Conservation (phyloP, 2,888 invertebrate species). For the Aporophyla nigra region DNA sequence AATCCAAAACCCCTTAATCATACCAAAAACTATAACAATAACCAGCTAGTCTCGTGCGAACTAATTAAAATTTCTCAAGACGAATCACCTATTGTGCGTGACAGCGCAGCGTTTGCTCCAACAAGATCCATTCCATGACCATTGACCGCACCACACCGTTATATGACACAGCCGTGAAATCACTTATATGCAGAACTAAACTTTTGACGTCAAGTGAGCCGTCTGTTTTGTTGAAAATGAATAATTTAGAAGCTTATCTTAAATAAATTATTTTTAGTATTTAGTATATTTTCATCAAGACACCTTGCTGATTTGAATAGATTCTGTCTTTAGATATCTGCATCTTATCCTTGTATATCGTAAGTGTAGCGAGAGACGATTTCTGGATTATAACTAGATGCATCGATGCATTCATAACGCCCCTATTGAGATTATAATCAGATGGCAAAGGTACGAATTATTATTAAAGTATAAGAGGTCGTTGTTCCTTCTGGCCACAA, state of each 20-base stretch:
- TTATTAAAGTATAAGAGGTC: conserved; percentile 2
- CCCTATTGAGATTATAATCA: background rate
- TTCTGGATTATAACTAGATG: conserved; percentile 19
- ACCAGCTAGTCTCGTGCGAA: conserved; percentile 75
- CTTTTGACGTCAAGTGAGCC: conserved; percentile 41
- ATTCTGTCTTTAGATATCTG: conserved; percentile 19
- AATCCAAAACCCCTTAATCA: conserved; percentile 56
- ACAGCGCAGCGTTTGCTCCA: conserved; percentile 70
- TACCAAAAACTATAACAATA: conserved; percentile 52
- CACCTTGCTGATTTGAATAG: conserved; percentile 25
- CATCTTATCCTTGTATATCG: conserved; percentile 7
- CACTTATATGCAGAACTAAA: conserved; percentile 65
- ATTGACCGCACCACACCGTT: conserved; percentile 75
- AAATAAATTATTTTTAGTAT: conserved; percentile 9
- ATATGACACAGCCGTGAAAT: conserved; percentile 69
- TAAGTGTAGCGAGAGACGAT: background rate
- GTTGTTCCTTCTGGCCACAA: conserved; percentile 31
- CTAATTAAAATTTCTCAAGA: conserved; percentile 78
- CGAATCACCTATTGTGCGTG: conserved; percentile 81
- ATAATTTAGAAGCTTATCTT: conserved; percentile 31
- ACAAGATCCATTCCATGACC: conserved; percentile 73
- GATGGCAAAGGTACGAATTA: conserved; percentile 2
- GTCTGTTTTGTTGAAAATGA: conserved; percentile 26
- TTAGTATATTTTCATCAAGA: background rate
- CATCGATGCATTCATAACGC: conserved; percentile 10